phyloP scores from a whole-genome alignment of 1,140 invertebrate genomes.

The Plodia interpunctella region DNA sequence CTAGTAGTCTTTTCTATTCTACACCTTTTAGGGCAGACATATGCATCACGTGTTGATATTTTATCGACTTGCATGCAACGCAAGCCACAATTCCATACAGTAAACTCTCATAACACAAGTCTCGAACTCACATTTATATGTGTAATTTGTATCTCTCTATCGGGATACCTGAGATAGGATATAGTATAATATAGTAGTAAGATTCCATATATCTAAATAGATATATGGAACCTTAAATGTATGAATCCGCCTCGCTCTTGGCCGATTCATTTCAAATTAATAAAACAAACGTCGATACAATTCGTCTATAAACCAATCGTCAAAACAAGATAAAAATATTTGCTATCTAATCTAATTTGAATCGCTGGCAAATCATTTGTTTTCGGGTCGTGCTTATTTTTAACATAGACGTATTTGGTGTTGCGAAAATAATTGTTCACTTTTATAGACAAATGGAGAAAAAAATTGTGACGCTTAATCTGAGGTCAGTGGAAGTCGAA shows the following conservation, averaged over 20 bases:
- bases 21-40: too few species aligned
- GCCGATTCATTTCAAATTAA: neutral
- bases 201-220: too few species aligned
- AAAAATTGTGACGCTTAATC: slow-evolving; percentile 31
- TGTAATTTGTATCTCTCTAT: too few species aligned
- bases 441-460: slow-evolving; percentile 33
- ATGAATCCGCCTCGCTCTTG: neutral
- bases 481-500: slow-evolving; percentile 22
- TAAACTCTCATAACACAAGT: too few species aligned
- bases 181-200: too few species aligned
- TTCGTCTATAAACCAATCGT: slow-evolving; percentile 7
- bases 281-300: neutral
- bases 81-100: too few species aligned
- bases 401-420: slow-evolving; percentile 22
- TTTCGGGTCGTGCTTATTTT: slow-evolving; percentile 22
- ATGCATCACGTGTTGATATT: too few species aligned
- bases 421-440: slow-evolving; percentile 8
- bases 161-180: too few species aligned
- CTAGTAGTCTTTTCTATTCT: too few species aligned
- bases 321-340: slow-evolving; percentile 24
- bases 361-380: slow-evolving; percentile 21
- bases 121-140: too few species aligned
- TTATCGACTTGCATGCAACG: too few species aligned
- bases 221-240: too few species aligned
- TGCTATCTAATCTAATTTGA: slow-evolving; percentile 23